A percentile compares a stretch with the other conserved stretches of the same genome.
These are phyloP conservation scores for Hipparchia sbordonii DNA, from an alignment of 2,888 invertebrate species.

Conservation along the genomic window DNA sequence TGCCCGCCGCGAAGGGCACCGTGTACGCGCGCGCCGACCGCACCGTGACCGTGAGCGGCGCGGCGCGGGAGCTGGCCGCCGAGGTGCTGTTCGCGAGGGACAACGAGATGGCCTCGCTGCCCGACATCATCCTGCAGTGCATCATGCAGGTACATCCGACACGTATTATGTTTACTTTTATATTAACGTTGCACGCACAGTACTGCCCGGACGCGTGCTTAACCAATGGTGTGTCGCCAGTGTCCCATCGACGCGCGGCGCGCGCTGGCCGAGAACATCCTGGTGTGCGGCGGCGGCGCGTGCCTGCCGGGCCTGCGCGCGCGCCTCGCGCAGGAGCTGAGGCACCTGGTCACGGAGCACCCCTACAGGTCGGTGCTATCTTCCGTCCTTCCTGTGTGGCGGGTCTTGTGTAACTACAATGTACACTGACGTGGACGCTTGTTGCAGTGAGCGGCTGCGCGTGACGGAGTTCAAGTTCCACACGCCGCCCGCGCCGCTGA, in stretches of 20 bases:
- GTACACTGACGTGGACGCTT: too few species aligned
- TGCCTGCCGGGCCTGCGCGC: slow-evolving; percentile 92
- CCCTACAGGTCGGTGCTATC: slow-evolving; percentile 77
- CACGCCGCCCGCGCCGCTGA: slow-evolving; percentile 87
- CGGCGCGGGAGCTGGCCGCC: slow-evolving; percentile 90
- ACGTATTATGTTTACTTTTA: too few species aligned
- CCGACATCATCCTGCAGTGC: slow-evolving; percentile 93
- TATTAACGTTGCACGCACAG: too few species aligned
- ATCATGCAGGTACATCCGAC: slow-evolving; percentile 82
- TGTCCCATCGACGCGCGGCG: slow-evolving; percentile 92
- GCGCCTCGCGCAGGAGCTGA: slow-evolving; percentile 90
- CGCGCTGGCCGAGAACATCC: slow-evolving; percentile 90
- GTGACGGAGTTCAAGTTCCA: slow-evolving; percentile 87
- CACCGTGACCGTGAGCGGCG: slow-evolving; percentile 85
- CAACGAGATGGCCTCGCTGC: slow-evolving; percentile 85
- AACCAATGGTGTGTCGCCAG: slow-evolving; percentile 54
- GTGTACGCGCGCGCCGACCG: slow-evolving; percentile 73
- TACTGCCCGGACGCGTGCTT: too few species aligned
- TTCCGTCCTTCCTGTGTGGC: too few species aligned
- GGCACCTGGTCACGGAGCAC: slow-evolving; percentile 83
- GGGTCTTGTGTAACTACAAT: not conserved
- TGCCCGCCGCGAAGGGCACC: slow-evolving; percentile 76
- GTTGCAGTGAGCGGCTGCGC: slow-evolving; percentile 51
- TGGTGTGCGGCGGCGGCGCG: slow-evolving; percentile 93
- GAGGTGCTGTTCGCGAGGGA: slow-evolving; percentile 94